phyloP scores from a whole-genome alignment of 2,888 invertebrate species.

The Drosophila multiciliata region DNA sequence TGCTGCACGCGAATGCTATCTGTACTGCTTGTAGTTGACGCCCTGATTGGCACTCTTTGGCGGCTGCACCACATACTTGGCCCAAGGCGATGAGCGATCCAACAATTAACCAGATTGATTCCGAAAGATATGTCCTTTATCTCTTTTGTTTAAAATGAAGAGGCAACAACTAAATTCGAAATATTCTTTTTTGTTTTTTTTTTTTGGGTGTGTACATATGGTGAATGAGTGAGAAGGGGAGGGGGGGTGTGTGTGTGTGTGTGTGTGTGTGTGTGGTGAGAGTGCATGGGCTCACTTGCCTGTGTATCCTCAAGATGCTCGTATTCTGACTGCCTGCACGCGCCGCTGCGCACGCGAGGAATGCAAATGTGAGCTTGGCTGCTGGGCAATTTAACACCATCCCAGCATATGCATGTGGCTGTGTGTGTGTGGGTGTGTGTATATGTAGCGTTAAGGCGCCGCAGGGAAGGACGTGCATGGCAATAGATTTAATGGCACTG shows the following conservation, averaged over 20 bases:
- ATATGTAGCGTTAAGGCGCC: constrained; percentile 18
- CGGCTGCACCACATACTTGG: constrained; percentile 95
- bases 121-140: constrained; percentile 93
- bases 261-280: neutral
- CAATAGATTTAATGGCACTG: constrained; percentile 59
- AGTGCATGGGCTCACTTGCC: constrained; percentile 1
- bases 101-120: constrained; percentile 89
- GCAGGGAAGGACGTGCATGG: constrained; percentile 27
- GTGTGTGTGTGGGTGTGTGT: neutral
- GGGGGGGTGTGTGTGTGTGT: accelerated
- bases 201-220: neutral
- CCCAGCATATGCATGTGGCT: constrained; percentile 7
- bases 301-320: constrained; percentile 63
- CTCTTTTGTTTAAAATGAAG: constrained; percentile 84
- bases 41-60: constrained; percentile 89
- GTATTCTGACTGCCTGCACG: constrained; percentile 46
- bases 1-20: constrained; percentile 90
- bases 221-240: neutral
- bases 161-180: neutral
- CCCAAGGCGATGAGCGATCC: constrained; percentile 97
- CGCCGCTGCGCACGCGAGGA: constrained; percentile 53
- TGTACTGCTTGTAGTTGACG: constrained; percentile 95
- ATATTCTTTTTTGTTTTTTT: neutral
- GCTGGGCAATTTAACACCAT: constrained; percentile 79
- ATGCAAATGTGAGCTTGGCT: constrained; percentile 70